A percentile compares a stretch with the other conserved stretches of the same genome.
phyloP scores from a whole-genome alignment of 2,888 invertebrate species.

The Blastobasis lacticolella region DNA sequence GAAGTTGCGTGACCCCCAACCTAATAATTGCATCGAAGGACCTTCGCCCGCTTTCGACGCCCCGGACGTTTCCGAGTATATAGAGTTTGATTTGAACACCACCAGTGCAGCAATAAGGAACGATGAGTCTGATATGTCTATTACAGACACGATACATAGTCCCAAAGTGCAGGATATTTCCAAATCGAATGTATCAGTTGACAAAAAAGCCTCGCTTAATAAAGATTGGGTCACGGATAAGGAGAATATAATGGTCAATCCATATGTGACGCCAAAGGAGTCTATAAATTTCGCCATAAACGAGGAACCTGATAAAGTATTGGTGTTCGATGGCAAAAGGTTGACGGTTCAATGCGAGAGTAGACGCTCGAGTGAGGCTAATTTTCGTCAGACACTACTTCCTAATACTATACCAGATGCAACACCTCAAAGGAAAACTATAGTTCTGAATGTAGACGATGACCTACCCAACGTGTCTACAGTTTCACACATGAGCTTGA shows the following conservation, averaged over 20 bases:
- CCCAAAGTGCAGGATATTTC: conserved; percentile 45
- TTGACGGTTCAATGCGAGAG: conserved; percentile 39
- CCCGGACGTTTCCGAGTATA: conserved; percentile 42
- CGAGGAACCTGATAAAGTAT: conserved; percentile 40
- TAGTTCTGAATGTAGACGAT: conserved; percentile 42
- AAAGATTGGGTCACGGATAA: conserved; percentile 50
- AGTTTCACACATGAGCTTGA: background rate
- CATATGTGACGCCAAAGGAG: conserved; percentile 41
- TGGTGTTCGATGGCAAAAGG: conserved; percentile 57
- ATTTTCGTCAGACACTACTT: conserved; percentile 22
- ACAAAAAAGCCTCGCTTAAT: conserved; percentile 21
- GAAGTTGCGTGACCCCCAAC: conserved; percentile 25
- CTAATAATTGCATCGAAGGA: conserved; percentile 13
- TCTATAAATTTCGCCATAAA: conserved; percentile 42
- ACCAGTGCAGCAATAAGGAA: conserved; percentile 32
- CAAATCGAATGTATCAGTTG: conserved; percentile 19
- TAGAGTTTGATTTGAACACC: conserved; percentile 52
- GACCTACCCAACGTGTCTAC: conserved; percentile 44
- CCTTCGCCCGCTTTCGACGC: conserved; percentile 20
- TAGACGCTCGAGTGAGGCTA: conserved; percentile 13
- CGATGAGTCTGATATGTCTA: conserved; percentile 55
- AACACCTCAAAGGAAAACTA: conserved; percentile 39
- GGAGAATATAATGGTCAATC: conserved; percentile 56
- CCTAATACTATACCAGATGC: conserved; percentile 14
- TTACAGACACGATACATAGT: conserved; percentile 48